phyloP scores from a whole-genome alignment of 2,888 invertebrate species.

The Dryobota labecula region DNA sequence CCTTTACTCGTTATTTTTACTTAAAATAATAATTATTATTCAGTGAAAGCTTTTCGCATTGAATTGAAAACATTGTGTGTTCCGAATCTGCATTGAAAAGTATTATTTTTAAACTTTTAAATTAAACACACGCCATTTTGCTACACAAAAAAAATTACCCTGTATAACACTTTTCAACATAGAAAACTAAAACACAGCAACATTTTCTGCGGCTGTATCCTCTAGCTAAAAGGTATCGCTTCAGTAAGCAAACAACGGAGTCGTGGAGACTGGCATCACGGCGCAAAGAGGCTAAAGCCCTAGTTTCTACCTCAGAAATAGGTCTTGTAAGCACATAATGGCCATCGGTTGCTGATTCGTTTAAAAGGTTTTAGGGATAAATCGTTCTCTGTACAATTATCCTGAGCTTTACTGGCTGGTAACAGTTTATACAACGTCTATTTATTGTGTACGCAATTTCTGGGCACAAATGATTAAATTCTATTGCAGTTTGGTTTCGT shows the following conservation, averaged over 20 bases:
- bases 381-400: constrained; percentile 56
- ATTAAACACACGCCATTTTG: not conserved
- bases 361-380: constrained; percentile 73
- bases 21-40: not conserved
- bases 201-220: constrained; percentile 48
- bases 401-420: constrained; percentile 50
- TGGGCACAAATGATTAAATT: not conserved
- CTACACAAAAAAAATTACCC: not conserved
- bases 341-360: constrained; percentile 70
- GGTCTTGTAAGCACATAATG: constrained; percentile 69
- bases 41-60: not conserved
- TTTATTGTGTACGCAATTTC: constrained; percentile 3
- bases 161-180: constrained; percentile 15
- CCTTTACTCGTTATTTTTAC: not conserved
- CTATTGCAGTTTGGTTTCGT: not conserved
- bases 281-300: constrained; percentile 63
- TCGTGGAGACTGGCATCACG: constrained; percentile 51
- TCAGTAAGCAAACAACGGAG: constrained; percentile 73
- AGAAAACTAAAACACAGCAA: constrained; percentile 24
- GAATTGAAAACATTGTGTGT: not conserved
- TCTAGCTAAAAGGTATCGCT: constrained; percentile 78
- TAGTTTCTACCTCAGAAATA: constrained; percentile 69
- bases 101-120: not conserved
- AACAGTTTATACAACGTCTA: constrained; percentile 1
- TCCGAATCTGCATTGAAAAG: not conserved